Conservation (phyloP, 2,797 vertebrate species). For the Sebastes reedi region DNA sequence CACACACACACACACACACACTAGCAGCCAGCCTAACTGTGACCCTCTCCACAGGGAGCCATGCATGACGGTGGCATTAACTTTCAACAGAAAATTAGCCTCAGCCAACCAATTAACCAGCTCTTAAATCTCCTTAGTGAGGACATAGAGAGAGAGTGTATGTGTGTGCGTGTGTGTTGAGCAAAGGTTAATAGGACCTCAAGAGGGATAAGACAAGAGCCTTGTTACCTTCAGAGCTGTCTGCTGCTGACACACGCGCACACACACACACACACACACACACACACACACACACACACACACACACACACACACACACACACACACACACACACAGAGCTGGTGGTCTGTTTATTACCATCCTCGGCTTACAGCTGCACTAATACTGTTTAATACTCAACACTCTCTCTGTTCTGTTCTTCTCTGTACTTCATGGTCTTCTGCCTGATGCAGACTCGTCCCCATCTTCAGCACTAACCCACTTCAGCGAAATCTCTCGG, state of each 20-base stretch:
- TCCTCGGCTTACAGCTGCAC: conserved; percentile 42
- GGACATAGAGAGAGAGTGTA: conserved; percentile 6
- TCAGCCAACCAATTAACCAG: conserved; percentile 70
- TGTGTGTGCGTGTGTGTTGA: conserved; percentile 35
- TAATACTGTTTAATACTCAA: conserved; percentile 49
- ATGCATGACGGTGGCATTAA: conserved; percentile 67
- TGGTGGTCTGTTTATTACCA: conserved; percentile 60
- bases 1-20: background rate
- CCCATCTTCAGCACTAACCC: no score
- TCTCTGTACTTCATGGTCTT: no score
- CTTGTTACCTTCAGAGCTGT: conserved; percentile 56
- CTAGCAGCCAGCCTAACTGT: background rate
- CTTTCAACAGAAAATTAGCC: conserved; percentile 67
- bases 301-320: conserved; percentile 13
- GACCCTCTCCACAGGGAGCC: conserved; percentile 51
- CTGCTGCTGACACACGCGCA: background rate
- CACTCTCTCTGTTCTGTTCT: background rate
- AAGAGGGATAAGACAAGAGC: conserved; percentile 66
- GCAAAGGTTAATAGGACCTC: conserved; percentile 78
- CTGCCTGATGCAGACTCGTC: no score
- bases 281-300: background rate
- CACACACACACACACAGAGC: background rate
- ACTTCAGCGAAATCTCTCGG: no score
- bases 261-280: conserved; percentile 13
- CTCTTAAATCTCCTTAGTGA: conserved; percentile 59